These are phyloP conservation scores for Zosterops japonicus DNA, from an alignment of 2,113 vertebrate genomes.

Conservation along the genomic window DNA sequence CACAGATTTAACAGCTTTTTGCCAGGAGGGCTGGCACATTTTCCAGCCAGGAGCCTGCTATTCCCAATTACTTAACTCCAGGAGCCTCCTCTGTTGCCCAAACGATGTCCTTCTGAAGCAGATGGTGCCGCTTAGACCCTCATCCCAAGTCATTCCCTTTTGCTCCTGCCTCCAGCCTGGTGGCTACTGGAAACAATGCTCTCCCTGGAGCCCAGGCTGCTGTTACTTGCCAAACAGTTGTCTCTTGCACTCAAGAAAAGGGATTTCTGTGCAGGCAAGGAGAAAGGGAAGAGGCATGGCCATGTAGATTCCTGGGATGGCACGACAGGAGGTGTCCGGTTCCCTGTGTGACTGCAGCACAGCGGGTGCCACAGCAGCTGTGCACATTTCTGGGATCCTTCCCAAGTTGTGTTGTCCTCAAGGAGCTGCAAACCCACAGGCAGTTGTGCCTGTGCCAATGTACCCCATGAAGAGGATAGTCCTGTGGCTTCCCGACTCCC, in stretches of 20 bases:
- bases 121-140: background rate
- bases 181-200: background rate
- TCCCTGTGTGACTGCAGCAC: fast-evolving
- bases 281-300: background rate
- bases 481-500: fast-evolving
- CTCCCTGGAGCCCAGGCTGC: background rate
- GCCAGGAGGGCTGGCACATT: conserved; percentile 52
- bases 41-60: conserved; percentile 51
- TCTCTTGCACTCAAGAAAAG: background rate
- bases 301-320: background rate
- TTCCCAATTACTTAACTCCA: conserved; percentile 62
- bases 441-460: background rate
- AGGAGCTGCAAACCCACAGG: background rate
- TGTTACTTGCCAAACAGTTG: background rate
- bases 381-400: background rate
- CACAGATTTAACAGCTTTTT: conserved; percentile 30
- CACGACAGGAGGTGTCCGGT: fast-evolving
- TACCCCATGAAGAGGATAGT: background rate
- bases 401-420: fast-evolving
- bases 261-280: background rate
- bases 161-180: background rate
- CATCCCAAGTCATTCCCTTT: background rate
- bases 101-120: conserved; percentile 6
- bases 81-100: conserved; percentile 15
- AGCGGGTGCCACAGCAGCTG: background rate